Percentiles rank a stretch among this genome's conserved stretches.
Conservation (phyloP, 2,797 vertebrate species). For the Enteromius argenteus region DNA sequence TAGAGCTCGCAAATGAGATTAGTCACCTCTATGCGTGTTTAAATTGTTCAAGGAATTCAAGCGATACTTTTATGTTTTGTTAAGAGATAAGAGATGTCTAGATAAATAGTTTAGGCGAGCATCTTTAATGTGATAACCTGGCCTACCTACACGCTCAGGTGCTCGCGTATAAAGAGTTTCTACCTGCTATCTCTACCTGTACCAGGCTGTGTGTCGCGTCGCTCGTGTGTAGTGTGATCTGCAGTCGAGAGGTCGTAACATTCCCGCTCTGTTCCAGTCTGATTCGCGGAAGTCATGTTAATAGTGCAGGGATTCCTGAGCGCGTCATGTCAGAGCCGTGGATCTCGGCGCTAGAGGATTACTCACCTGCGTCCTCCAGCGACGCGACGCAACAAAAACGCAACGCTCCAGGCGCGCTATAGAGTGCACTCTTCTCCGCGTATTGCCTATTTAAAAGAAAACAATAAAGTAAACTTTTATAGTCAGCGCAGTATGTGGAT, state of each 20-base stretch:
- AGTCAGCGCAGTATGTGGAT: background rate
- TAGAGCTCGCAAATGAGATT: slow-evolving; percentile 59
- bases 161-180: background rate
- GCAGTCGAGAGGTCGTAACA: background rate
- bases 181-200: slow-evolving; percentile 7
- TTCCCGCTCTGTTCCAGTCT: background rate
- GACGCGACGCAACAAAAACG: background rate
- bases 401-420: background rate
- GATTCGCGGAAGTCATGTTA: slow-evolving; percentile 41
- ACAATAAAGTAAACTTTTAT: too few species aligned
- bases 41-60: slow-evolving; percentile 34
- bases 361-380: slow-evolving; percentile 54
- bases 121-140: background rate
- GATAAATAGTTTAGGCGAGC: background rate
- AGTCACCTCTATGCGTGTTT: slow-evolving; percentile 19
- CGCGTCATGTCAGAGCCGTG: slow-evolving; percentile 1
- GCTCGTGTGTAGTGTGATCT: background rate
- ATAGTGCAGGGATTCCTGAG: background rate
- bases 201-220: background rate
- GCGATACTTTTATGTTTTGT: slow-evolving; percentile 30
- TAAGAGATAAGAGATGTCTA: background rate
- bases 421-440: background rate
- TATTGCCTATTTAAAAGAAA: background rate
- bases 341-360: slow-evolving; percentile 15
- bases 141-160: background rate